Percentiles rank a stretch among this genome's conserved stretches.
phyloP scores from a whole-genome alignment of 2,888 invertebrate species.

The Andrena chrysosceles region DNA sequence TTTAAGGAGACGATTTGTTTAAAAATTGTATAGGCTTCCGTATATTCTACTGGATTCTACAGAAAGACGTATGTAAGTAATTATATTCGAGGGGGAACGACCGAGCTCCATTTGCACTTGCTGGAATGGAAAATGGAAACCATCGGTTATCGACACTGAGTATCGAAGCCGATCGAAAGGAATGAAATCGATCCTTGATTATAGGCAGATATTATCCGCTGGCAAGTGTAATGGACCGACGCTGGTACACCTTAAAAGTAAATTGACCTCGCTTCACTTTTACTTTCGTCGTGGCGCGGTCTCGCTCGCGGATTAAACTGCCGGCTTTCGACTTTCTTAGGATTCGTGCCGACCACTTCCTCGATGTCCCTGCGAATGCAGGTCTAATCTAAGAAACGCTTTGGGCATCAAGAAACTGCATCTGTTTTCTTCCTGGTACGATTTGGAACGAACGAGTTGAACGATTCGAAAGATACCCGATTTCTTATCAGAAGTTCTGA shows the following conservation, averaged over 20 bases:
- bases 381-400: neutral
- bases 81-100: neutral
- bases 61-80: neutral
- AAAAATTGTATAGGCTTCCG: neutral
- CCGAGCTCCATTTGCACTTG: neutral
- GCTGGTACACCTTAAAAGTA: slow-evolving; percentile 63
- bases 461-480: neutral
- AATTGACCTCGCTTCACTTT: slow-evolving; percentile 73
- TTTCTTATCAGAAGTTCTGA: neutral
- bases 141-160: slow-evolving; percentile 24
- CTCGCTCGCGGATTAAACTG: slow-evolving; percentile 7
- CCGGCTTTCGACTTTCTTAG: slow-evolving; percentile 22
- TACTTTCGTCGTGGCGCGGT: slow-evolving; percentile 67
- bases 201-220: slow-evolving; percentile 52
- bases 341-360: slow-evolving; percentile 22
- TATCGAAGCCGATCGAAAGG: slow-evolving; percentile 38
- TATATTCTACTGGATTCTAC: neutral
- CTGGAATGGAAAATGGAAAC: slow-evolving; percentile 47
- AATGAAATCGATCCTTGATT: slow-evolving; percentile 63
- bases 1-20: too few species aligned
- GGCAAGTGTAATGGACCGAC: slow-evolving; percentile 45
- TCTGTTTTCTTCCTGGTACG: neutral
- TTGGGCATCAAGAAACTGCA: too few species aligned
- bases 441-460: neutral
- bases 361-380: neutral